Conservation (phyloP, 2,113 vertebrate species). For the Rhinopomastus cyanomelas region DNA sequence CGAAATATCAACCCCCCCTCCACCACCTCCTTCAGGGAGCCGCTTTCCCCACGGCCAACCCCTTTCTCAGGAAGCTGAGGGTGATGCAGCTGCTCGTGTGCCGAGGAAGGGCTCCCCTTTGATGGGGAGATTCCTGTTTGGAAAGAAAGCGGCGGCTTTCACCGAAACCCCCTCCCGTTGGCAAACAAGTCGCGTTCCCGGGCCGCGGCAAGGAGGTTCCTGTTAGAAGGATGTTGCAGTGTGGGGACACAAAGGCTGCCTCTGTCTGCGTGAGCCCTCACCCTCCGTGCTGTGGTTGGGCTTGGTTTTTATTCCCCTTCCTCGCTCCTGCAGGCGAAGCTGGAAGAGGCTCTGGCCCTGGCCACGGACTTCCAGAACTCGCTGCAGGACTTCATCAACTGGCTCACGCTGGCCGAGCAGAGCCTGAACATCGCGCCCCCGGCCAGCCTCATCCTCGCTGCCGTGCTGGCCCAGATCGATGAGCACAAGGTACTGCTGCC, state of each 20-base stretch:
- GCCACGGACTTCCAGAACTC: constrained; percentile 96
- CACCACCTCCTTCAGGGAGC: not conserved
- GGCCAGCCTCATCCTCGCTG: constrained; percentile 90
- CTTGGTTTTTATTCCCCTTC: not conserved
- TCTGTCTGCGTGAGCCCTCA: constrained; percentile 57
- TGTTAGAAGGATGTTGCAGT: not conserved
- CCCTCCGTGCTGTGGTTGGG: not conserved
- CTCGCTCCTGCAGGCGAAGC: constrained; percentile 79
- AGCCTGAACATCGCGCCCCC: constrained; percentile 89
- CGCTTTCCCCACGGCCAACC: not conserved
- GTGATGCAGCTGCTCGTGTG: constrained; percentile 11
- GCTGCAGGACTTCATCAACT: constrained; percentile 98
- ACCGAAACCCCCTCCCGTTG: constrained; percentile 27
- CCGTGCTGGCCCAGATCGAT: constrained; percentile 94
- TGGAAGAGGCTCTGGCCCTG: constrained; percentile 90
- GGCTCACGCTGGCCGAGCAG: constrained; percentile 95
- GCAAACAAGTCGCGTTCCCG: not conserved
- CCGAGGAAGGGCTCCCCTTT: not conserved
- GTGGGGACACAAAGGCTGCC: constrained; percentile 26
- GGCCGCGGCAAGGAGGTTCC: not conserved
- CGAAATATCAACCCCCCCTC: not conserved
- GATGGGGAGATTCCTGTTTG: not conserved
- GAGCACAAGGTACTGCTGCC: constrained; percentile 88
- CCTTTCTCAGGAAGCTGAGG: not conserved
- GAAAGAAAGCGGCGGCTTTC: not conserved